Evolutionary conservation across 2,888 invertebrate species (phyloP).

Genomic region (Resseliella maxima): DNA sequence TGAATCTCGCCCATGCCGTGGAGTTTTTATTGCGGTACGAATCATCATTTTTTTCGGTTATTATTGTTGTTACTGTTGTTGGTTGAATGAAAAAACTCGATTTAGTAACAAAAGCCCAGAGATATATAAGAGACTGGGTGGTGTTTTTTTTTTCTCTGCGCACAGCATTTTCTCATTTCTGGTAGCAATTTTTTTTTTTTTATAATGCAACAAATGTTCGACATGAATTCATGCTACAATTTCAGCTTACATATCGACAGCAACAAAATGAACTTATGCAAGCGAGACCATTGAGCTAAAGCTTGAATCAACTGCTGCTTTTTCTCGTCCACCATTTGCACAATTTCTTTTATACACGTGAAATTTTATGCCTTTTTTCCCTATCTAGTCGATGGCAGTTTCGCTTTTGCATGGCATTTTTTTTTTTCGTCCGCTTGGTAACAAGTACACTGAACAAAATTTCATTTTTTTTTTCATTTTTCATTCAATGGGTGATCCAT

Average conservation of each 20-base stretch:
- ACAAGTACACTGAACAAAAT: slow-evolving; percentile 12
- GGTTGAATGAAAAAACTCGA: neutral
- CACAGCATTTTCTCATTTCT: slow-evolving; percentile 6
- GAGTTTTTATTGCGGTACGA: neutral
- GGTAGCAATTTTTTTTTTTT: slow-evolving; percentile 35
- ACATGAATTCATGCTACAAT: slow-evolving; percentile 51
- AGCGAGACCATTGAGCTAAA: neutral
- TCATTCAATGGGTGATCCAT: slow-evolving; percentile 17
- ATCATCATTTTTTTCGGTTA: slow-evolving; percentile 12
- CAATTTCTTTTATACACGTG: slow-evolving; percentile 37
- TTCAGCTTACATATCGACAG: slow-evolving; percentile 51
- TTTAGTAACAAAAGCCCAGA: slow-evolving; percentile 35
- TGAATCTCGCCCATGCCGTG: neutral
- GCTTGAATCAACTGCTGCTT: slow-evolving; percentile 9
- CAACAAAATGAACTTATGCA: slow-evolving; percentile 23
- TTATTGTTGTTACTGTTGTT: neutral
- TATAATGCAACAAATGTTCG: slow-evolving; percentile 27
- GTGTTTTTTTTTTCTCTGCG: neutral
- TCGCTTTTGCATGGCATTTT: slow-evolving; percentile 7
- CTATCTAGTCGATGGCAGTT: neutral
- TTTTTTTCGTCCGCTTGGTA: neutral
- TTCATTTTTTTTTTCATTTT: slow-evolving; percentile 17
- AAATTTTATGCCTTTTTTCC: neutral
- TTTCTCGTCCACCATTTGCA: slow-evolving; percentile 9
- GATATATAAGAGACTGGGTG: neutral